Base-by-base conservation (phyloP, 2,797 vertebrate species). In the Chaetophractus vellerosus region DNA sequence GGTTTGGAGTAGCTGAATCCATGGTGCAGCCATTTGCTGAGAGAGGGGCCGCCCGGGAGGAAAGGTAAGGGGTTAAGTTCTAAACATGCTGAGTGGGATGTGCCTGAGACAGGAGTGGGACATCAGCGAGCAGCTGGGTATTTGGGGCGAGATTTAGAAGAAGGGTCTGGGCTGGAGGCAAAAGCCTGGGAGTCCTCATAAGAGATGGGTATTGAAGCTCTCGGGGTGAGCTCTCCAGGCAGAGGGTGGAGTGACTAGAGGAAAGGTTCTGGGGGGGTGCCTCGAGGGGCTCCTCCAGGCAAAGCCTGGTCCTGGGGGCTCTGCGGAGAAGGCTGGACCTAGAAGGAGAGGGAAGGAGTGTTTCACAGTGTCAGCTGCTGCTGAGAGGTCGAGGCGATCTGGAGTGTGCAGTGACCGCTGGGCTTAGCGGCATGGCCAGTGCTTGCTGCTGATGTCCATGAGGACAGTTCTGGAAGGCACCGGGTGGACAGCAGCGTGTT, bases 211-310 rank as follows among this genome's bases (percentile, higher is more conserved):
- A 9, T 21, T 76, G 79, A 81, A 80, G 28, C 45, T 38, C 38
- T 23, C 23, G 75, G 16, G 50, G 57, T 82, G 81, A 80, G n/a
- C 10, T 64, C 55, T 81, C 26, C 31, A 48, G 31, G 72, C 38
- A 33, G 52, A 63, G 23, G 48, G 45, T 63, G 5, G 68, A 24
- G 78, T 26, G 48, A 81, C 59, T 92, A 50, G 45, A 72, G 23
- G 33, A 76, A 87, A 72, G 63, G 38, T 88, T 89, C 91, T 78
- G 80, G 64, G 72, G 26, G 38, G 38, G 66, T 9, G 24, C n/a
- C 45, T 48, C 10, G 26, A 41, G 41, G 23, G 26, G 5, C 31
- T 24, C 38, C 28, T 68, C 66, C n/a, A 6, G 14, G 31, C 33
- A 9, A 55, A 74, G 66, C 50, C 23, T 59, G 66, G 55, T 7